Evolutionary conservation across 2,888 invertebrate species (phyloP).

Genomic region (Drosophila percnosoma): DNA sequence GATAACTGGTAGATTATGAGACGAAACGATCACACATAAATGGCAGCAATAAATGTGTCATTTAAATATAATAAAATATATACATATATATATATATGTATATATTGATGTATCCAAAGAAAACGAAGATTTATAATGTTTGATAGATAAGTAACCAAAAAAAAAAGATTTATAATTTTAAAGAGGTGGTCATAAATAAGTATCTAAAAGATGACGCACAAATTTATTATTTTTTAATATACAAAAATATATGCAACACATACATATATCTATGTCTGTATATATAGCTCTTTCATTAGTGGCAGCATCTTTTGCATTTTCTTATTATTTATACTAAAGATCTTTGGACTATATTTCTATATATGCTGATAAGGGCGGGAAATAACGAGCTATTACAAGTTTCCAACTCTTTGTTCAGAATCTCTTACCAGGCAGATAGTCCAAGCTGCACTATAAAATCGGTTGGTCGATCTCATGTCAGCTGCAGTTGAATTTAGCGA

Average conservation of each 20-base stretch:
- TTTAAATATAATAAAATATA: too few relatives aligned
- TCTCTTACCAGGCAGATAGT: background rate
- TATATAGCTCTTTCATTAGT: background rate
- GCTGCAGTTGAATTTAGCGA: slow-evolving; percentile 26
- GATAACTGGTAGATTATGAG: slow-evolving; percentile 16
- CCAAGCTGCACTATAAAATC: slow-evolving; percentile 33
- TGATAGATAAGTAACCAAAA: too few relatives aligned
- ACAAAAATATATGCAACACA: too few relatives aligned
- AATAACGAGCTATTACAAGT: slow-evolving; percentile 4
- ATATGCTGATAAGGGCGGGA: slow-evolving; percentile 14
- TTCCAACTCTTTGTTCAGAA: slow-evolving; percentile 5
- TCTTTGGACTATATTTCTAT: background rate
- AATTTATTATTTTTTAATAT: background rate
- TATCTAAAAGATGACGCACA: background rate
- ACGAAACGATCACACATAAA: background rate
- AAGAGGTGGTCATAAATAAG: background rate
- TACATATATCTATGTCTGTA: rapidly evolving
- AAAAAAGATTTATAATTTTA: background rate
- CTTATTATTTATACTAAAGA: background rate
- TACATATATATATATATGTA: too few relatives aligned
- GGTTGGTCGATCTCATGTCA: background rate
- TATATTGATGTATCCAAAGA: too few relatives aligned
- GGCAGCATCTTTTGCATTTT: background rate
- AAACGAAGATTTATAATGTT: too few relatives aligned
- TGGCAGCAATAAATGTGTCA: background rate